Percentiles rank a stretch among this genome's conserved stretches.
These are phyloP conservation scores for Helicoverpa zea DNA, from an alignment of 1,140 invertebrate species.

Conservation along the genomic window DNA sequence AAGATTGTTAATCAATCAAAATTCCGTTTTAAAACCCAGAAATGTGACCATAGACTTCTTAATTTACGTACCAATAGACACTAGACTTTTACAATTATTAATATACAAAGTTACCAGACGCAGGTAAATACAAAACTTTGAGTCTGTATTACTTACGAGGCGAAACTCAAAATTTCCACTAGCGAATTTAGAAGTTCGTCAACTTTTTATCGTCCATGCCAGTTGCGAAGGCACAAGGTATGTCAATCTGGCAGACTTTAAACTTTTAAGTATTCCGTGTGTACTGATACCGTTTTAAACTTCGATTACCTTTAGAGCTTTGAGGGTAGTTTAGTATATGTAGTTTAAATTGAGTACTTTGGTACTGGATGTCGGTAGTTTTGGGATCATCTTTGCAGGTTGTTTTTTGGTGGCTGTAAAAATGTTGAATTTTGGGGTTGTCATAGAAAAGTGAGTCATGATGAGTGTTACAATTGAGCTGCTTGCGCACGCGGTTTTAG, in stretches of 20 bases:
- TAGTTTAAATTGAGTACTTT: background rate
- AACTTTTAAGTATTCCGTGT: constrained; percentile 34
- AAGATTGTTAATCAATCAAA: too few relatives aligned
- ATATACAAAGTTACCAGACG: background rate
- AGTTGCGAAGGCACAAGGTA: constrained; percentile 7
- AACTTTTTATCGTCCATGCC: constrained; percentile 23
- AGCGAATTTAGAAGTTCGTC: constrained; percentile 29
- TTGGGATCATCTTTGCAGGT: background rate
- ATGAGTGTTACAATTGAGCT: too few relatives aligned
- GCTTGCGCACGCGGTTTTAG: too few relatives aligned
- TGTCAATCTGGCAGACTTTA: constrained; percentile 27
- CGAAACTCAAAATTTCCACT: constrained; percentile 13
- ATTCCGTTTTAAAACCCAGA: too few relatives aligned
- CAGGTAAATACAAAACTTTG: background rate
- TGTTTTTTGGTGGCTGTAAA: background rate
- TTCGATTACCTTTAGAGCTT: constrained; percentile 29
- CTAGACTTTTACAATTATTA: too few relatives aligned
- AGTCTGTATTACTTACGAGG: background rate
- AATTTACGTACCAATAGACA: too few relatives aligned
- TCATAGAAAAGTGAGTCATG: too few relatives aligned
- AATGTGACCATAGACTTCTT: too few relatives aligned
- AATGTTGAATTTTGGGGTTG: too few relatives aligned
- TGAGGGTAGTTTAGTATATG: background rate
- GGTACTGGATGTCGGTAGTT: too few relatives aligned
- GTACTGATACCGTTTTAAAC: constrained; percentile 27